Evolutionary conservation across 2,888 invertebrate species (phyloP), one percentile per base, ranked within the genome.

Genomic region (Germaria angustata): DNA sequence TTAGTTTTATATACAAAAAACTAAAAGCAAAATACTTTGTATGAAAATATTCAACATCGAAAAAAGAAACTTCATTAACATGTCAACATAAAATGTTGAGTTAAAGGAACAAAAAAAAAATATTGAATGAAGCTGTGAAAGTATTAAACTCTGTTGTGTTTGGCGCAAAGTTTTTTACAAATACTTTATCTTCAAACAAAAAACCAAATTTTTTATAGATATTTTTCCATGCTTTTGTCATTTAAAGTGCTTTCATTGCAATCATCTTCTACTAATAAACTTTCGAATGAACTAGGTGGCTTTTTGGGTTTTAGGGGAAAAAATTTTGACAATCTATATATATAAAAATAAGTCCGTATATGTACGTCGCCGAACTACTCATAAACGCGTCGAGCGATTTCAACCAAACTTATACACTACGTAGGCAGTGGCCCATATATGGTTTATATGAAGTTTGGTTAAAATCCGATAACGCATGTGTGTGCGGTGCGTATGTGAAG

Each of bases 61-160:
- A 72, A 81, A 61, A 72, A 79, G 79, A 84, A 84, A 84, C 46
- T 84, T 80, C 84, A 80, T 82, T 84, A 85, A 75, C 81, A 71
- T 85, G 84, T 84, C 85, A 85, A 83, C 85, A 84, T 79, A 85
- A 80, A 79, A 83, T 81, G 80, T 81, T 82, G 72, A 22, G 24
- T 11, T 20, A 28, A 28, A 28, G 28, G 6, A 39, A 72, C 34
- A 7, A 51, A 32, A 39, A 59, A 36, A 32, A 49, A 49, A 6
- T 0, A 28, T n/a, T n/a, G n/a, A 17, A 28, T 24, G 11, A 15
- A 39, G 15, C n/a, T 13, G 41, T 15, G 15, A 59, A 17, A 57
- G 46, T 32, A 28, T 34, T 15, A 9, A 46, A 80, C 32, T 71
- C 65, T 66, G 77, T 17, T 32, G 63, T n/a, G 32, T 79, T 81